Evolutionary conservation across 2,888 invertebrate species (phyloP).

Genomic region (Odontothrips loti): DNA sequence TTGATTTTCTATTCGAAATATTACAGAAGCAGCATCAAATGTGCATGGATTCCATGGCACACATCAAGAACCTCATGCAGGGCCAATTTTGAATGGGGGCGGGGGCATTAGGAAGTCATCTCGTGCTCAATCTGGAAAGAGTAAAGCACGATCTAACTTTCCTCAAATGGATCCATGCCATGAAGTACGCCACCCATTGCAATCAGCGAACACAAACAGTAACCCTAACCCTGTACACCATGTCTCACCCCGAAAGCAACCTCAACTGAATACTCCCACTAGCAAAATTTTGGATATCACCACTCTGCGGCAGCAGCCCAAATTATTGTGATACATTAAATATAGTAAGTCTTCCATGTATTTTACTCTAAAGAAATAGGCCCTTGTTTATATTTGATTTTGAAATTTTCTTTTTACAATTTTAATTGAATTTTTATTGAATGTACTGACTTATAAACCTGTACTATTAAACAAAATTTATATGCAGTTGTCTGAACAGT

Average conservation of each 20-base stretch:
- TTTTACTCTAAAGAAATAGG: background rate
- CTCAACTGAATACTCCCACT: conserved; percentile 38
- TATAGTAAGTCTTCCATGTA: background rate
- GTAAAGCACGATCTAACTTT: background rate
- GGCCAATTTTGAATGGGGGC: background rate
- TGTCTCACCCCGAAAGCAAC: background rate
- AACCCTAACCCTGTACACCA: background rate
- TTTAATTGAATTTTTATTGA: background rate
- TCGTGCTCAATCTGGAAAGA: background rate
- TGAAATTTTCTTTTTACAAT: background rate
- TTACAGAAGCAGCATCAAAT: background rate
- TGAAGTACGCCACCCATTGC: background rate
- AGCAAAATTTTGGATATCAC: conserved; percentile 65
- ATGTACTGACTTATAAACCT: background rate
- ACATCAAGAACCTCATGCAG: background rate
- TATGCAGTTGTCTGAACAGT: background rate
- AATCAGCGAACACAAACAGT: background rate
- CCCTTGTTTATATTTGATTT: no score
- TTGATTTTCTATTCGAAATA: background rate
- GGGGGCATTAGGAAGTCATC: background rate
- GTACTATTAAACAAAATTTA: background rate
- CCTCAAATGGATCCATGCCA: background rate
- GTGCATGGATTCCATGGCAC: background rate
- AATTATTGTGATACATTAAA: conserved; percentile 51
- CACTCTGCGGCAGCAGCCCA: conserved; percentile 64